Conservation (phyloP, 1,140 invertebrate genomes). For the Pseudomyrmex flavicornis region DNA sequence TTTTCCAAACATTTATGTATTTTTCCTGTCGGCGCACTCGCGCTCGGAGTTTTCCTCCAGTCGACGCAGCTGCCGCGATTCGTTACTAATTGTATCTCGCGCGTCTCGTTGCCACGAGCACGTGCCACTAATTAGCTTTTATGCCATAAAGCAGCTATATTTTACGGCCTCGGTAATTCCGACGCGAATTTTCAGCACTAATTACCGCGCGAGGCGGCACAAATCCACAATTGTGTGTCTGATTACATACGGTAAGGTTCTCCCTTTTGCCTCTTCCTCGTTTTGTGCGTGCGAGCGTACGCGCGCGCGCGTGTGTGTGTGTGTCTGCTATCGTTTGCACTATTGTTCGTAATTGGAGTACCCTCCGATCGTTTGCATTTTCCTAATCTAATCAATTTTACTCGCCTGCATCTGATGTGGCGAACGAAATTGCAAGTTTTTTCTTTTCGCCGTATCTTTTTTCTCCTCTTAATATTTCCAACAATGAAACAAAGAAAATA, state of each 20-base stretch:
- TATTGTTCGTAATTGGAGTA: constrained; percentile 56
- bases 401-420: constrained; percentile 36
- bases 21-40: constrained; percentile 49
- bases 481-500: not conserved
- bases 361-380: constrained; percentile 73
- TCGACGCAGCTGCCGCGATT: constrained; percentile 65
- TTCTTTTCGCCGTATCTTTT: not conserved
- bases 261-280: constrained; percentile 36
- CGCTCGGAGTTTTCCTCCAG: constrained; percentile 41
- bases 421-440: constrained; percentile 7
- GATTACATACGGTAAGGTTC: constrained; percentile 67
- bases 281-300: not conserved
- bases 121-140: constrained; percentile 72
- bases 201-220: constrained; percentile 60
- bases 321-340: not conserved
- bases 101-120: constrained; percentile 65
- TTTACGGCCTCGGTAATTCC: constrained; percentile 61
- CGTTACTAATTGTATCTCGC: constrained; percentile 70
- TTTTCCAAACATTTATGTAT: constrained; percentile 51
- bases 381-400: constrained; percentile 69
- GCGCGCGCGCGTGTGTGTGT: not conserved
- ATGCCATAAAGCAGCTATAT: constrained; percentile 66
- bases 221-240: constrained; percentile 61
- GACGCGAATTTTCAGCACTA: constrained; percentile 66
- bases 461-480: not conserved